Percentiles rank a stretch among this genome's conserved stretches.
Conservation (phyloP, 2,797 vertebrate species). For the Liasis olivaceus region DNA sequence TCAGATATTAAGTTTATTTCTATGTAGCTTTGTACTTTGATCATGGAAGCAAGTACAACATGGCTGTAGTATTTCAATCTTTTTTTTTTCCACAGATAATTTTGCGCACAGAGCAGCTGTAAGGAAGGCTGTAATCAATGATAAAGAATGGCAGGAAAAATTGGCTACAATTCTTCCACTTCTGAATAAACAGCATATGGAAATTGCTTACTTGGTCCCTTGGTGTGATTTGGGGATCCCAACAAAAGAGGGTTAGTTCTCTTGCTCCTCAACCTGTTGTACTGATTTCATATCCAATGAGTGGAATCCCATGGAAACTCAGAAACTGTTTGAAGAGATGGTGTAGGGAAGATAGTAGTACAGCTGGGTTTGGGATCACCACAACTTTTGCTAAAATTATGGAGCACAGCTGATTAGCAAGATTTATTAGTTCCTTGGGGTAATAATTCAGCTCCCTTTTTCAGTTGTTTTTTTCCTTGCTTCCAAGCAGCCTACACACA, state of each 20-base stretch:
- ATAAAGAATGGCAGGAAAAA: constrained; percentile 85
- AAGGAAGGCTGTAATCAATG: constrained; percentile 78
- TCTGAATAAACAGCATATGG: constrained; percentile 82
- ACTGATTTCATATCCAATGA: background rate
- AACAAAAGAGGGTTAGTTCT: constrained; percentile 79
- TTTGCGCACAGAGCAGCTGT: constrained; percentile 85
- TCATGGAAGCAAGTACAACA: background rate
- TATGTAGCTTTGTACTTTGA: background rate
- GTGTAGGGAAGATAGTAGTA: background rate
- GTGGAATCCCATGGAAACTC: background rate
- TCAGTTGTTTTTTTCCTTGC: background rate
- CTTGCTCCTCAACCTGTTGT: constrained; percentile 21
- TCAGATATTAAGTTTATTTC: background rate
- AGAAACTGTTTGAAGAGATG: background rate
- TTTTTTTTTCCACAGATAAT: constrained; percentile 75
- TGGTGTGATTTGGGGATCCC: constrained; percentile 85
- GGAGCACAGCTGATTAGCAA: background rate
- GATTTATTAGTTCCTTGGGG: background rate
- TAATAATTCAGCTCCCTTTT: background rate
- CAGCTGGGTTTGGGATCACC: background rate
- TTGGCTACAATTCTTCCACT: constrained; percentile 80
- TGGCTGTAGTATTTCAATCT: background rate
- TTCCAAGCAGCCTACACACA: background rate
- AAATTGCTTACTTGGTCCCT: constrained; percentile 86
- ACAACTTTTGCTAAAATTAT: background rate